Conservation (phyloP, 2,888 invertebrate species). For the Altica lythri region DNA sequence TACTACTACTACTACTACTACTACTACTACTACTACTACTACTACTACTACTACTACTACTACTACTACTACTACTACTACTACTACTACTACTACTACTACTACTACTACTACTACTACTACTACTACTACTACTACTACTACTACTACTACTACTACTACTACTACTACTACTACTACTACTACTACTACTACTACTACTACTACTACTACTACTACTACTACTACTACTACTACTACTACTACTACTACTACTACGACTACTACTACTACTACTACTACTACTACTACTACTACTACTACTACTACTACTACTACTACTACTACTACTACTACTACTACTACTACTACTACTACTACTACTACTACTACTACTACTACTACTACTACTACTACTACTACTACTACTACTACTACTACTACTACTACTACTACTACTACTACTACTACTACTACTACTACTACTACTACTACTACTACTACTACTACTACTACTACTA, state of each 20-base stretch:
- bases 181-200: conserved; percentile 8
- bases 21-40: conserved; percentile 7
- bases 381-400: conserved; percentile 8
- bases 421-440: conserved; percentile 8
- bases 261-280: conserved; percentile 8
- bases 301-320: conserved; percentile 8
- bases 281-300: conserved; percentile 8
- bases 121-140: conserved; percentile 8
- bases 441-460: conserved; percentile 8
- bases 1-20: conserved; percentile 8
- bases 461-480: conserved; percentile 8
- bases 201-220: conserved; percentile 8
- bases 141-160: conserved; percentile 8
- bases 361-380: conserved; percentile 8
- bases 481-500: conserved; percentile 6
- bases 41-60: conserved; percentile 6
- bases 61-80: conserved; percentile 5
- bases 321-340: conserved; percentile 8
- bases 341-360: conserved; percentile 8
- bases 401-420: conserved; percentile 8
- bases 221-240: conserved; percentile 8
- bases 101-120: conserved; percentile 8
- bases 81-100: conserved; percentile 8
- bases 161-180: conserved; percentile 8
- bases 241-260: conserved; percentile 6